Evolutionary conservation across 1,140 invertebrate species (phyloP), one percentile per base, ranked within the genome.

Genomic region (Euschistus heros): DNA sequence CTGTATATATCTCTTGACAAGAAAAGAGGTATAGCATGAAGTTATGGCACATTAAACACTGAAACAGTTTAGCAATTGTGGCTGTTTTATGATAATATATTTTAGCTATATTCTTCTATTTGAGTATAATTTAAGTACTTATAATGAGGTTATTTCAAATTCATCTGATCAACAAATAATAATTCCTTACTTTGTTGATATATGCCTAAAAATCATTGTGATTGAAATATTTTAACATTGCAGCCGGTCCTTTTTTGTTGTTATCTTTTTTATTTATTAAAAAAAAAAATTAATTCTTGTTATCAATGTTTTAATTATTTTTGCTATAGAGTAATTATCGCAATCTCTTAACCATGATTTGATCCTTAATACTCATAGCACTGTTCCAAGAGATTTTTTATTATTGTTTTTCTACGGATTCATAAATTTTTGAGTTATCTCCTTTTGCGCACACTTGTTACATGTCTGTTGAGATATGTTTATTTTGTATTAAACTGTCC

Each of bases 341-440:
- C 13, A 37, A 37, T 37, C 33, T 37, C 33, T 37, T 37, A 37
- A 37, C 1, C 33, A 6, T 37, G 7, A 13, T 6, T 37, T 37
- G 33, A 50, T 50, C 20, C 47, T 50, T 50, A 50, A 50, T 50
- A 50, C 47, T 50, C 47, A 50, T 50, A 20, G 47, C 47, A 50
- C 47, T 20, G n/a, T 50, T 50, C n/a, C 1, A 18, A 4, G 20
- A 7, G 7, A 18, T 13, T 50, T 22, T 50, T 50, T 18, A 6
- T 10, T 50, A 1, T 50, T 18, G n/a, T 50, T 50, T 50, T 50
- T 22, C n/a, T 20, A 18, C n/a, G 1, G n/a, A 18, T 18, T 50
- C 6, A n/a, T n/a, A 5, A 20, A 50, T 14, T 10, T 50, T 50
- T 50, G 46, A 50, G 7, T 50, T 50, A 10, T 50, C 22, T 50